A percentile compares a stretch with the other conserved stretches of the same genome.
Evolutionary conservation across 1,140 invertebrate species (phyloP).

Genomic region (Coenobita brevimanus): DNA sequence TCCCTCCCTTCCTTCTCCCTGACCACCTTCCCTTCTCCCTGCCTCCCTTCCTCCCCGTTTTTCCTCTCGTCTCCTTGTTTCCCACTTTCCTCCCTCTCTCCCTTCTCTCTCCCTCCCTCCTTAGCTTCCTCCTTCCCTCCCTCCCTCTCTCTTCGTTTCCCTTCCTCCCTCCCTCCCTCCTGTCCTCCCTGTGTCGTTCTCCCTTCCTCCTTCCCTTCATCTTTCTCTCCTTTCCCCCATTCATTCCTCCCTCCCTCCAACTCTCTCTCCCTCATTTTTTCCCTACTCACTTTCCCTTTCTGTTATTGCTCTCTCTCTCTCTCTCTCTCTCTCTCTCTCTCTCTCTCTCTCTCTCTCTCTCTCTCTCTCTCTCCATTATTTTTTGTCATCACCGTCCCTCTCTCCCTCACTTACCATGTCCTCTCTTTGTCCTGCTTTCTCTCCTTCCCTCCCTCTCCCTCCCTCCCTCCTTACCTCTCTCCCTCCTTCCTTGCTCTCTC

Average conservation of each 20-base stretch:
- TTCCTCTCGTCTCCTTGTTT: neutral
- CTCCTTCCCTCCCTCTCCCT: neutral
- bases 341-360: slow-evolving; percentile 3
- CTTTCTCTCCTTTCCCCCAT: neutral
- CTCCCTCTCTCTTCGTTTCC: neutral
- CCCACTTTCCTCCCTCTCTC: neutral
- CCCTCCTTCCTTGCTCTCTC: neutral
- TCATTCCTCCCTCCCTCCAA: neutral
- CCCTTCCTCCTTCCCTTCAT: neutral
- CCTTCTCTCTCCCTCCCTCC: slow-evolving; percentile 11
- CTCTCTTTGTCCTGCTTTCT: neutral
- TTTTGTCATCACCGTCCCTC: neutral
- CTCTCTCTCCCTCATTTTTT: neutral
- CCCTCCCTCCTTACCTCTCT: neutral
- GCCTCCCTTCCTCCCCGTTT: neutral
- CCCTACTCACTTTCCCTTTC: neutral
- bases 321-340: slow-evolving; percentile 15
- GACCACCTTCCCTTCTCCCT: neutral
- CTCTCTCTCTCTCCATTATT: neutral
- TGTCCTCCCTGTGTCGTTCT: neutral
- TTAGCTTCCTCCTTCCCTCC: neutral
- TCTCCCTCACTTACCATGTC: neutral
- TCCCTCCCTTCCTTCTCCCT: neutral
- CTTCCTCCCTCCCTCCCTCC: neutral
- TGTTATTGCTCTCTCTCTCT: neutral